These are phyloP conservation scores for Ophthalmotilapia sp. DNA, from an alignment of 2,113 vertebrate species.

Conservation along the genomic window DNA sequence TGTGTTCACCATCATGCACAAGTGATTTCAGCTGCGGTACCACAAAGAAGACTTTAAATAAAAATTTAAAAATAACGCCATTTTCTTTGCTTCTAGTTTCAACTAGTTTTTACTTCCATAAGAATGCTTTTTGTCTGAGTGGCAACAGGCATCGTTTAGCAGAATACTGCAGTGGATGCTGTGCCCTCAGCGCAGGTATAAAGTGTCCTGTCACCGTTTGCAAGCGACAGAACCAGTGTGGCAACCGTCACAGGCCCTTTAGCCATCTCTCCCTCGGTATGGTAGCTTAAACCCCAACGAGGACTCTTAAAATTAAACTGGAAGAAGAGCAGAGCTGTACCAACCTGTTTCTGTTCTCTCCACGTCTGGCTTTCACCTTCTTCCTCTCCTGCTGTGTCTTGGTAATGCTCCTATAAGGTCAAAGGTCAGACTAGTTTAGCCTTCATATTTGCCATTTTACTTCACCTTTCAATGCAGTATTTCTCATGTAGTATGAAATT, in stretches of 20 bases:
- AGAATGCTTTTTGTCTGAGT: background rate
- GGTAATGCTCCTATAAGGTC: slow-evolving; percentile 70
- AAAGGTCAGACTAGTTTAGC: slow-evolving; percentile 65
- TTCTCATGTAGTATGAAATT: background rate
- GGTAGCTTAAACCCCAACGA: background rate
- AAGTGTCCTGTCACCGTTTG: background rate
- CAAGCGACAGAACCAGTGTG: background rate
- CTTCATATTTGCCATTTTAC: background rate
- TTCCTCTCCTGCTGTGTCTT: slow-evolving; percentile 78
- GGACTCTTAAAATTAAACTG: background rate
- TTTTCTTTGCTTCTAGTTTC: background rate
- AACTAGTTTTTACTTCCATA: background rate
- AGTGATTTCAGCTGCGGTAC: background rate
- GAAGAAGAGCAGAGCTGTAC: background rate
- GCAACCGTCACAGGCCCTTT: background rate
- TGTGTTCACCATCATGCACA: background rate
- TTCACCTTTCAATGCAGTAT: background rate
- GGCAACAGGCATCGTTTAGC: background rate
- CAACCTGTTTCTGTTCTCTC: slow-evolving; percentile 66
- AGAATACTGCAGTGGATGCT: background rate
- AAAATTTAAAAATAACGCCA: background rate
- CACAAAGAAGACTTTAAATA: background rate
- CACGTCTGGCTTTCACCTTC: slow-evolving; percentile 62
- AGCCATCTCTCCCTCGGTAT: background rate
- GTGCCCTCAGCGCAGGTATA: background rate